Evolutionary conservation across 2,888 invertebrate species (phyloP), one percentile per base, ranked within the genome.

Genomic region (Pteria penguin): DNA sequence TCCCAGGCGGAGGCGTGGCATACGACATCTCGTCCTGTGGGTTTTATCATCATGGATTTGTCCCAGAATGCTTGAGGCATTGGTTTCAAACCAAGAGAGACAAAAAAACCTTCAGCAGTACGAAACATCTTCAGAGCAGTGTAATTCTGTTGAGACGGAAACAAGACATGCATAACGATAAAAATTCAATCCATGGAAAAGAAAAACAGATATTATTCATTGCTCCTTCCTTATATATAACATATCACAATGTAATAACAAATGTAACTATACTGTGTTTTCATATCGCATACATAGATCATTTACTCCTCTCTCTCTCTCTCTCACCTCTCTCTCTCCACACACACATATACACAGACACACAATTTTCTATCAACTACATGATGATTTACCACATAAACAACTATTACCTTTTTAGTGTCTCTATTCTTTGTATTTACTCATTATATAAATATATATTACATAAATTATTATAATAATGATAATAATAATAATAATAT

Each of bases 11-110:
- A 94, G 0, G 95, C 95, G 84, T 95, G 94, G 81, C 95, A 95
- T 63, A 95, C 94, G 0, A 94, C 93, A 24, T 93, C 90, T 94
- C 95, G 76, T 14, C 95, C 93, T 79, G 94, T 92, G 0, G 97
- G 96, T 74, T 95, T 94, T 80, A 95, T 95, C 60, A 97, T 93
- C 94, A 97, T 94, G 0, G 97, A 97, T 29, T 95, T 94, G 57
- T 95, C 94, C 96, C 97, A 97, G 93, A 97, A 97, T 92, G 96
- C 95, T 0, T 95, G 95, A 0, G 96, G 95, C 93, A 96, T 96
- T 0, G 95, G 95, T 86, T 95, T 95, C 88, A 97, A 85, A n/a
- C 91, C 91, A 4, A 92, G 80, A 3, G 91, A 90, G 2, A 75
- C 82, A 78, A 90, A 92, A 82, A 92, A 92, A 5, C 84, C 81